Evolutionary conservation across 2,888 invertebrate genomes (phyloP).

Genomic region (Mesochorus sp.): DNA sequence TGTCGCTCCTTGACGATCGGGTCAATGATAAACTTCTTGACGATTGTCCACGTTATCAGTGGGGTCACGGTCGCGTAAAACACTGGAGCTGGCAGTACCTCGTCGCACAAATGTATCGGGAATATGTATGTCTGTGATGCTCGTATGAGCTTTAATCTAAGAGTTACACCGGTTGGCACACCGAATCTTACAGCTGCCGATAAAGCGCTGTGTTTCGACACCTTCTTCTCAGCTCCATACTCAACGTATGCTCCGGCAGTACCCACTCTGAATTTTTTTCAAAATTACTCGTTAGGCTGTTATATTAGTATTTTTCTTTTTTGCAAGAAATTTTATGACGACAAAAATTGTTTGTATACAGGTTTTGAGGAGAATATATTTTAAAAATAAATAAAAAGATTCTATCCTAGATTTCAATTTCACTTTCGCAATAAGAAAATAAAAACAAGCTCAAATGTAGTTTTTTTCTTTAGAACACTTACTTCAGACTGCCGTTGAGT

Average conservation of each 20-base stretch:
- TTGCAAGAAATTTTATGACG: too few species aligned
- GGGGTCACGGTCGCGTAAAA: slow-evolving; percentile 97
- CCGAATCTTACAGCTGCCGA: slow-evolving; percentile 94
- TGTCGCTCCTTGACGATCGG: slow-evolving; percentile 91
- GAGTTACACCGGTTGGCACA: slow-evolving; percentile 92
- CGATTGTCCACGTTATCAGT: slow-evolving; percentile 89
- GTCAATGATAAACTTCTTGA: slow-evolving; percentile 93
- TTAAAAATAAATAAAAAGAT: too few species aligned
- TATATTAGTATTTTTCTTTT: background rate
- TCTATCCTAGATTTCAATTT: too few species aligned
- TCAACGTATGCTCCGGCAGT: slow-evolving; percentile 94
- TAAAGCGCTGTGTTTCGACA: slow-evolving; percentile 94
- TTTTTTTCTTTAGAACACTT: slow-evolving; percentile 79
- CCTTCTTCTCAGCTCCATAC: slow-evolving; percentile 96
- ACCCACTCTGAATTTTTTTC: slow-evolving; percentile 91
- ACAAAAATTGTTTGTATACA: too few species aligned
- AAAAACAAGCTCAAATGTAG: too few species aligned
- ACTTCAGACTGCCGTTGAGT: slow-evolving; percentile 90
- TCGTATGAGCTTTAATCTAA: slow-evolving; percentile 93
- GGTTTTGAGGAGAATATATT: too few species aligned
- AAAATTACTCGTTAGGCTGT: background rate
- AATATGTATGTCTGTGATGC: slow-evolving; percentile 94
- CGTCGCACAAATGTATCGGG: slow-evolving; percentile 95
- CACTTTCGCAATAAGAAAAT: too few species aligned
- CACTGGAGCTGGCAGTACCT: slow-evolving; percentile 93